phyloP scores from a whole-genome alignment of 2,113 vertebrate species.

The Noturus placidus region DNA sequence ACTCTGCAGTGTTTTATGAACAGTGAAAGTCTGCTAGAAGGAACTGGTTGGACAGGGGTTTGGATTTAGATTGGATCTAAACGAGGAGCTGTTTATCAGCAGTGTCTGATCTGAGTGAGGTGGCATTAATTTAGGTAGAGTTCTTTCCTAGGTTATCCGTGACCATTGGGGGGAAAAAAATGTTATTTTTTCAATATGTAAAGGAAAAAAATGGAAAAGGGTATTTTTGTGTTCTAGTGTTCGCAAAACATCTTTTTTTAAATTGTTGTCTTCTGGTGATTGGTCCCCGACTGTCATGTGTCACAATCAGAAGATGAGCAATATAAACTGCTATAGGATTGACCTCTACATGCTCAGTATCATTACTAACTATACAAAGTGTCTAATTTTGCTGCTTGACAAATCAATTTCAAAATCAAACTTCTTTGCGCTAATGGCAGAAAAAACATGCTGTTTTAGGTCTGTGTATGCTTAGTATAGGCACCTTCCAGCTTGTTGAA shows the following conservation, averaged over 20 bases:
- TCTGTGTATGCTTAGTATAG: background rate
- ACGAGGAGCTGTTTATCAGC: background rate
- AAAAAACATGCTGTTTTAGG: background rate
- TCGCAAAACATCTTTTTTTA: background rate
- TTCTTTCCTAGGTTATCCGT: too few relatives aligned
- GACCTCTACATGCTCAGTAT: background rate
- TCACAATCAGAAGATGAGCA: background rate
- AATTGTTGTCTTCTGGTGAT: background rate
- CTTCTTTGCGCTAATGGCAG: background rate
- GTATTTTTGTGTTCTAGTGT: too few relatives aligned
- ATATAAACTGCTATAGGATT: background rate
- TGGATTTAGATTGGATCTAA: background rate
- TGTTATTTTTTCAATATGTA: too few relatives aligned
- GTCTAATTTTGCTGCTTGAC: background rate
- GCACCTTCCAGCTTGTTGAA: background rate
- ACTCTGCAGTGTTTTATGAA: constrained; percentile 38
- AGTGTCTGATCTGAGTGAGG: too few relatives aligned
- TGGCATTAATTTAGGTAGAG: too few relatives aligned
- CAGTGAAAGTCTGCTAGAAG: constrained; percentile 22
- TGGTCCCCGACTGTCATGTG: background rate
- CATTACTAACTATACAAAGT: background rate
- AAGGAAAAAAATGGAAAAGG: too few relatives aligned
- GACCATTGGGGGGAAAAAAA: too few relatives aligned
- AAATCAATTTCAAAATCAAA: background rate
- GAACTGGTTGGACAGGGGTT: background rate